Conservation (phyloP, 2,888 invertebrate genomes). For the Xiphydria camelus region DNA sequence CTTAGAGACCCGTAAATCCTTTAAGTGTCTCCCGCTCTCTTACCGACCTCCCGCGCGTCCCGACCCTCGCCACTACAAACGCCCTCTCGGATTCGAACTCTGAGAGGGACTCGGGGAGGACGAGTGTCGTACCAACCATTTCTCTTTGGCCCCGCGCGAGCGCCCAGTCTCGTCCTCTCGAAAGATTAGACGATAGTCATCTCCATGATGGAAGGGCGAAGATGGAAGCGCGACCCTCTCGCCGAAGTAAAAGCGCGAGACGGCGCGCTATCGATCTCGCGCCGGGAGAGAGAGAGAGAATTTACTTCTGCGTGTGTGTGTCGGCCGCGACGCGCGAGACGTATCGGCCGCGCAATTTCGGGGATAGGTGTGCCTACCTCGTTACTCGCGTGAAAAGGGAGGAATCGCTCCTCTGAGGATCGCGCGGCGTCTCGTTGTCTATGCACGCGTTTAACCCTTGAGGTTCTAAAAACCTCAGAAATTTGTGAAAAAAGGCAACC, state of each 20-base stretch:
- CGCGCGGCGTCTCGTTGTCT: no score
- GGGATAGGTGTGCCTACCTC: no score
- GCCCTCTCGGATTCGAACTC: constrained; percentile 1
- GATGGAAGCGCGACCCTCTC: neutral
- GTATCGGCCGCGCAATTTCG: no score
- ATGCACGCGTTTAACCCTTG: no score
- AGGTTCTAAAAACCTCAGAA: no score
- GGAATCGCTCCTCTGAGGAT: no score
- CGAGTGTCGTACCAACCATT: constrained; percentile 22
- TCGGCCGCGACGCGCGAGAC: no score
- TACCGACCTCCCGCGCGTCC: neutral
- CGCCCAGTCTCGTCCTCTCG: constrained; percentile 25
- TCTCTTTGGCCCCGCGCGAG: constrained; percentile 25
- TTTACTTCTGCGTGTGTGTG: neutral
- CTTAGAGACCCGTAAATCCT: constrained; percentile 48
- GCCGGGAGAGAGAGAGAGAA: no score
- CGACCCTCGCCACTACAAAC: no score
- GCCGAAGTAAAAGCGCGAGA: no score
- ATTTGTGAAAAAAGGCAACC: no score
- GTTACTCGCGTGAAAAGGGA: no score
- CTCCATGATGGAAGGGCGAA: constrained; percentile 23
- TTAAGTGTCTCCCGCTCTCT: constrained; percentile 46
- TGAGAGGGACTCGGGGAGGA: constrained; percentile 2
- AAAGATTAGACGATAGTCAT: constrained; percentile 32
- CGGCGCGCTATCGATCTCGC: neutral